phyloP scores from a whole-genome alignment of 2,113 vertebrate genomes.

The Podarcis cretensis region DNA sequence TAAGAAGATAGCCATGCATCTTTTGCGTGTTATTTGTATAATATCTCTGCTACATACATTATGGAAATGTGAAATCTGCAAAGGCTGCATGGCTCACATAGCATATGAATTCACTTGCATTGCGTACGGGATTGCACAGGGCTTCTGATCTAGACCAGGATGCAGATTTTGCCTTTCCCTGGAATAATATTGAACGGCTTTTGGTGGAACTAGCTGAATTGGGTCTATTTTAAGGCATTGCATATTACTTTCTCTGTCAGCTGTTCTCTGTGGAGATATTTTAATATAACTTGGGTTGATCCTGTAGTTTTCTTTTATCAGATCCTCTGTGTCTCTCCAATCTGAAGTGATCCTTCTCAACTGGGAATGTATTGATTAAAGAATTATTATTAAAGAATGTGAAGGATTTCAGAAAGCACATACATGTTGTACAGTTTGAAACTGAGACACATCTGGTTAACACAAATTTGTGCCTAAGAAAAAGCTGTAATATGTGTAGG shows the following conservation, averaged over 20 bases:
- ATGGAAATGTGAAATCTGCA: constrained; percentile 50
- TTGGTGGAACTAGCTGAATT: constrained; percentile 1
- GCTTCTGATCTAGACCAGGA: not conserved
- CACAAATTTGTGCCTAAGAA: not conserved
- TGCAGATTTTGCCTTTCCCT: not conserved
- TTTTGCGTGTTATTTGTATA: not conserved
- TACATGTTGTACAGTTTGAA: not conserved
- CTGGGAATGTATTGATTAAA: not conserved
- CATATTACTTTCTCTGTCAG: not conserved
- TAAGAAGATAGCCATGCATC: not conserved
- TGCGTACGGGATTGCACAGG: constrained; percentile 1
- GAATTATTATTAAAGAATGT: not conserved
- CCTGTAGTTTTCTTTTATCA: not conserved
- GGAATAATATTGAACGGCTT: not conserved
- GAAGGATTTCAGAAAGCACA: not conserved
- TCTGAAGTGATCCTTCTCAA: not conserved
- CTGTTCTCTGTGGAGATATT: not conserved
- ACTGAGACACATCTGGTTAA: not conserved
- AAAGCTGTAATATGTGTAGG: not conserved
- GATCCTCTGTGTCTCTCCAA: not conserved
- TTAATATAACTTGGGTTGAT: constrained; percentile 13
- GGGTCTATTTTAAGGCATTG: constrained; percentile 1
- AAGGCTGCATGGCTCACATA: constrained; percentile 47
- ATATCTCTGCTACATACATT: constrained; percentile 38
- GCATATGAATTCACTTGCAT: constrained; percentile 45